Conservation (phyloP, 2,113 vertebrate species). For the Pituophis catenifer region DNA sequence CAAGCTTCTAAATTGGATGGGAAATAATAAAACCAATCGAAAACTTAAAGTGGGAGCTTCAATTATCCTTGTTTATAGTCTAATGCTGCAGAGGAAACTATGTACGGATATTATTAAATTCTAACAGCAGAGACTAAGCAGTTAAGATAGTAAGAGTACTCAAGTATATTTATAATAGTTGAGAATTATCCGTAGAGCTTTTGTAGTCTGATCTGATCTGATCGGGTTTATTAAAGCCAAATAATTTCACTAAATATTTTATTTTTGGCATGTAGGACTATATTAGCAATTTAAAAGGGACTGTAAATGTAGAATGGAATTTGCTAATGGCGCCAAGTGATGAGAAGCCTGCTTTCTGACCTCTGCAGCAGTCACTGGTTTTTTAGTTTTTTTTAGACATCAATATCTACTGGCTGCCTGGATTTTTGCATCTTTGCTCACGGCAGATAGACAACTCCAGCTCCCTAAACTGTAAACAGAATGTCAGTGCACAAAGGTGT, state of each 20-base stretch:
- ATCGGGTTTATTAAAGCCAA: not conserved
- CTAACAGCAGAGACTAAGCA: not conserved
- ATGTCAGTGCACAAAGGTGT: not conserved
- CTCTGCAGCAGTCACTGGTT: not conserved
- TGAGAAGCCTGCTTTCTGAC: not conserved
- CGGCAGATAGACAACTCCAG: not conserved
- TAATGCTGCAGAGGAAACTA: not conserved
- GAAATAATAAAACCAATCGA: not conserved
- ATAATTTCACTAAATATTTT: not conserved
- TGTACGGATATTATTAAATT: not conserved
- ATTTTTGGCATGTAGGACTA: not conserved
- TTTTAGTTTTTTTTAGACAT: not conserved
- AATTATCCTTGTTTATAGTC: not conserved
- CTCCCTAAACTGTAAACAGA: not conserved
- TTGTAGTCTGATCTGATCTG: not conserved
- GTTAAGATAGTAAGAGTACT: not conserved
- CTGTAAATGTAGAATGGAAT: not conserved
- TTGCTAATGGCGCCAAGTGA: not conserved
- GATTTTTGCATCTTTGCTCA: not conserved
- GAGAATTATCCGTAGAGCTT: not conserved
- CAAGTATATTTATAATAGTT: not conserved
- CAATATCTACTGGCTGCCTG: not conserved
- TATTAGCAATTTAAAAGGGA: not conserved
- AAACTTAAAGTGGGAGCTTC: not conserved
- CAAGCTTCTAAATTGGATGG: fast-evolving